A percentile compares a stretch with the other conserved stretches of the same genome.
Conservation (phyloP, 2,113 vertebrate species). For the Monarcha castaneiventris region DNA sequence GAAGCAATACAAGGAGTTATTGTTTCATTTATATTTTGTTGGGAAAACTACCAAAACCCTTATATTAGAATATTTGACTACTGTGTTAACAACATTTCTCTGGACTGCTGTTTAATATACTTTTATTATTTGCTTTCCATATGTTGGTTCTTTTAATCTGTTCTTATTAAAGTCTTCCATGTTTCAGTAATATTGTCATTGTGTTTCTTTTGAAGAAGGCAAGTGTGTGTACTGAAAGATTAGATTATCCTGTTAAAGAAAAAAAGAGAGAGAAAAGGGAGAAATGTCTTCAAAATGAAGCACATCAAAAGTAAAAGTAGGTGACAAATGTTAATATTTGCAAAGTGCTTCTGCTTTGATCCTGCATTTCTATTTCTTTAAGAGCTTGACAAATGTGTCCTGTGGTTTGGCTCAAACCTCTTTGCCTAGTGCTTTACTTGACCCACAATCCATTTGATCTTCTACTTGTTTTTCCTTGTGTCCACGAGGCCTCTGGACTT, state of each 20-base stretch:
- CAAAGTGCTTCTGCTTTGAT: slow-evolving; percentile 81
- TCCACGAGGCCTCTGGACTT: slow-evolving; percentile 18
- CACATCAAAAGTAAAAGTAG: slow-evolving; percentile 83
- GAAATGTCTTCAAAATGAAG: slow-evolving; percentile 70
- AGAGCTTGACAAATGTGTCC: slow-evolving; percentile 81
- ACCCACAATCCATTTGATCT: slow-evolving; percentile 75
- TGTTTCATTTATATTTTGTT: slow-evolving; percentile 18
- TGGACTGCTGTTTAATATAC: slow-evolving; percentile 61
- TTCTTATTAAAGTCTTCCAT: slow-evolving; percentile 64
- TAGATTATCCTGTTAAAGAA: slow-evolving; percentile 65
- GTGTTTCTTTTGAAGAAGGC: slow-evolving; percentile 64
- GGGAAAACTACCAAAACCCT: slow-evolving; percentile 15
- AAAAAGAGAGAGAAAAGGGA: slow-evolving; percentile 27
- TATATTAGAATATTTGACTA: slow-evolving; percentile 8
- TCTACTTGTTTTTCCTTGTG: slow-evolving; percentile 61
- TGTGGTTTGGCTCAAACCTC: slow-evolving; percentile 77
- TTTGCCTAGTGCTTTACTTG: slow-evolving; percentile 72
- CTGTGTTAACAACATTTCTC: slow-evolving; percentile 19
- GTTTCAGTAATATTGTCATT: slow-evolving; percentile 40
- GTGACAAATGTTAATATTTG: slow-evolving; percentile 85
- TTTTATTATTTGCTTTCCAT: slow-evolving; percentile 63
- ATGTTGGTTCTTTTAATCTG: slow-evolving; percentile 28
- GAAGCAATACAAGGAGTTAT: slow-evolving; percentile 3
- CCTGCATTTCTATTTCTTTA: slow-evolving; percentile 74
- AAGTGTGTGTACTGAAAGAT: slow-evolving; percentile 73